phyloP scores from a whole-genome alignment of 2,797 vertebrate genomes.

The Pipistrellus pipistrellus region DNA sequence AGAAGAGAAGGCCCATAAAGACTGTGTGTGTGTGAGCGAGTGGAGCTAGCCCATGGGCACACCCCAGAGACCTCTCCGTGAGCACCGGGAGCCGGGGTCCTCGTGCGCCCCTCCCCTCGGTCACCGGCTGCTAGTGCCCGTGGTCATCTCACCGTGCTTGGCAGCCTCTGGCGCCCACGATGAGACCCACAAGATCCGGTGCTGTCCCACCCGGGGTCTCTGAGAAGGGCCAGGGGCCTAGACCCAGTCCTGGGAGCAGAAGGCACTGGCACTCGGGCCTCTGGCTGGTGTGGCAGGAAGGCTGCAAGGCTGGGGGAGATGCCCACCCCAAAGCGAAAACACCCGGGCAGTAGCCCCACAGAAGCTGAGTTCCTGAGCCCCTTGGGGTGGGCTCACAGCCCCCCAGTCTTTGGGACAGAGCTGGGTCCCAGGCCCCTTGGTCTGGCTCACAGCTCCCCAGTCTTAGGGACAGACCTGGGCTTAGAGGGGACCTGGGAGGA shows the following conservation, averaged over 20 bases:
- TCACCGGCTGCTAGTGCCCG: neutral
- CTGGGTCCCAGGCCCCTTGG: too few species aligned
- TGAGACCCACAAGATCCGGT: neutral
- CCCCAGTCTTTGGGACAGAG: too few species aligned
- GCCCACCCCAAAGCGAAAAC: neutral
- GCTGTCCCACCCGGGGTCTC: neutral
- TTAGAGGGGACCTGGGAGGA: neutral
- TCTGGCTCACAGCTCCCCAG: too few species aligned
- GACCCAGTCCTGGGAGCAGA: neutral
- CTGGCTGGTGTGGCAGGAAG: rapidly evolving
- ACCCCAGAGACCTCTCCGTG: neutral
- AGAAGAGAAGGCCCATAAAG: too few species aligned
- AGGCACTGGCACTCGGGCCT: neutral
- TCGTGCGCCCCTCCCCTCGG: too few species aligned
- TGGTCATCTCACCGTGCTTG: too few species aligned
- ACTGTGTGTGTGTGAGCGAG: neutral
- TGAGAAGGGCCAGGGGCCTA: neutral
- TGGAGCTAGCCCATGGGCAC: neutral
- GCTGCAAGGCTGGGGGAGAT: rapidly evolving
- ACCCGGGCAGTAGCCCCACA: neutral
- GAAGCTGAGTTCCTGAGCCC: neutral
- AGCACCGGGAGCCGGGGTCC: neutral
- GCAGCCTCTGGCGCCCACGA: neutral
- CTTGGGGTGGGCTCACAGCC: rapidly evolving
- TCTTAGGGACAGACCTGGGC: too few species aligned